A percentile compares a stretch with the other conserved stretches of the same genome.
These are phyloP conservation scores for Eubasilissa regina DNA, from an alignment of 1,140 invertebrate species.

Conservation along the genomic window DNA sequence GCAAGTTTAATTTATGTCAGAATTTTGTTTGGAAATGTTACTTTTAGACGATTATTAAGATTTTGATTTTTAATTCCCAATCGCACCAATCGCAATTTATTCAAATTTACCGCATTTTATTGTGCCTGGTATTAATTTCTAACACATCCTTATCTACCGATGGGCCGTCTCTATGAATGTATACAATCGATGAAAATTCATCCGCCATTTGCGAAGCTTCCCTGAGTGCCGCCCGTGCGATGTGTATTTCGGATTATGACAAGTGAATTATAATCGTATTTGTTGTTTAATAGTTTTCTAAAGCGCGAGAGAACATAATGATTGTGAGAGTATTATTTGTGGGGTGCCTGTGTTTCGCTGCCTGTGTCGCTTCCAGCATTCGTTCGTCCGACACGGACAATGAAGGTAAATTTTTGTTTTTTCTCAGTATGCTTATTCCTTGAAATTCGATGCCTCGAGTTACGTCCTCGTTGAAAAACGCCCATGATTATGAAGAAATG, in stretches of 20 bases:
- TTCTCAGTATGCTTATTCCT: constrained; percentile 1
- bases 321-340: constrained; percentile 52
- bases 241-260: constrained; percentile 42
- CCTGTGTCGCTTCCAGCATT: constrained; percentile 23
- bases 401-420: constrained; percentile 51
- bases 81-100: not conserved
- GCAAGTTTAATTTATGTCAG: too few species aligned
- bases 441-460: not conserved
- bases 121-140: not conserved
- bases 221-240: constrained; percentile 37
- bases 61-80: too few species aligned
- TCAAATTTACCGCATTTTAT: constrained; percentile 1
- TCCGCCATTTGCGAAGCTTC: constrained; percentile 52
- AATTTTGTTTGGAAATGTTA: too few species aligned
- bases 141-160: constrained; percentile 5
- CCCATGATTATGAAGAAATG: not conserved
- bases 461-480: not conserved
- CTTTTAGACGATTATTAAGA: too few species aligned
- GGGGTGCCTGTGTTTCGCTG: constrained; percentile 34
- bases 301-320: constrained; percentile 25
- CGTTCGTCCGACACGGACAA: constrained; percentile 32
- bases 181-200: constrained; percentile 53
- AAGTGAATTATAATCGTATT: constrained; percentile 44
- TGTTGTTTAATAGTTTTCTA: constrained; percentile 28
- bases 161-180: constrained; percentile 40